A percentile compares a stretch with the other conserved stretches of the same genome.
Evolutionary conservation across 2,797 vertebrate species (phyloP).

Genomic region (Simalia tracyae): DNA sequence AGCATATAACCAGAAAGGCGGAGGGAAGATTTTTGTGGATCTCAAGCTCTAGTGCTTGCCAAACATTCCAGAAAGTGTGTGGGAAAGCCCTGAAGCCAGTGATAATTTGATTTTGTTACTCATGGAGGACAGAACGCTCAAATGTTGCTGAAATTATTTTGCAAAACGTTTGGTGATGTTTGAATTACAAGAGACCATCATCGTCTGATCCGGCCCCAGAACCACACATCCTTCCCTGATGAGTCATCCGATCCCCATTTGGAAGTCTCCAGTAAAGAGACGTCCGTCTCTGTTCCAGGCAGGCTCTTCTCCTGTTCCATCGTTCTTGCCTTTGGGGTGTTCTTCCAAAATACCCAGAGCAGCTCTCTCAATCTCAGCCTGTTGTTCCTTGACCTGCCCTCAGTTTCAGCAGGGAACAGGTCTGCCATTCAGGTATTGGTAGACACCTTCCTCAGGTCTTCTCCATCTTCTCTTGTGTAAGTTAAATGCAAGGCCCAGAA

Average conservation of each 20-base stretch:
- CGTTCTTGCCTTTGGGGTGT: not conserved
- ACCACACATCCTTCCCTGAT: not conserved
- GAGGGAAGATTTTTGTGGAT: too few species aligned
- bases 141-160: not conserved
- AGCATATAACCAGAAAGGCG: not conserved
- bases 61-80: not conserved
- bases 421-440: too few species aligned
- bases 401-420: not conserved
- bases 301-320: not conserved
- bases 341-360: not conserved
- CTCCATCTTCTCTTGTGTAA: not conserved
- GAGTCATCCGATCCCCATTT: not conserved
- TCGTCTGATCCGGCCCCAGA: not conserved
- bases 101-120: not conserved
- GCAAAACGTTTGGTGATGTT: not conserved
- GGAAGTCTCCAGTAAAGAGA: not conserved
- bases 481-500: not conserved
- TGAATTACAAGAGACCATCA: not conserved
- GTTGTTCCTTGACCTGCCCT: not conserved
- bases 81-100: not conserved
- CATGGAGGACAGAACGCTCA: not conserved
- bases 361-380: fast-evolving
- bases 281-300: not conserved
- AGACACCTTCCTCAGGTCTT: not conserved
- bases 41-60: not conserved